A percentile compares a stretch with the other conserved stretches of the same genome.
phyloP scores from a whole-genome alignment of 2,888 invertebrate species.

The Phengaris arion region DNA sequence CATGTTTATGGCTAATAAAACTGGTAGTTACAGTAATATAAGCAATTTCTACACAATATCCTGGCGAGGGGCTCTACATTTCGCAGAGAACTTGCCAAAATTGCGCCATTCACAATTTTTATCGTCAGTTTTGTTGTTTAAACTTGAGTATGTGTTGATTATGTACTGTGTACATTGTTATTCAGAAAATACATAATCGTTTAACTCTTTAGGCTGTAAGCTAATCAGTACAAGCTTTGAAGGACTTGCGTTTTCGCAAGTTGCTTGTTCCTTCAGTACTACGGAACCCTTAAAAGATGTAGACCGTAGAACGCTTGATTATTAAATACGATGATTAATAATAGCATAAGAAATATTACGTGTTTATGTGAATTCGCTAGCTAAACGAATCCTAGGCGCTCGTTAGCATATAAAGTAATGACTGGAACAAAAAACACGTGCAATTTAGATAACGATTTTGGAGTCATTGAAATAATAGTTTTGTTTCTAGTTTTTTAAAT shows the following conservation, averaged over 20 bases:
- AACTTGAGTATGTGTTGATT: too few species aligned
- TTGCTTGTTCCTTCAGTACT: too few species aligned
- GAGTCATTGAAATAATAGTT: neutral
- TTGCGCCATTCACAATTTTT: neutral
- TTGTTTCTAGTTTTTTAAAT: neutral
- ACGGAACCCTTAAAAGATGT: too few species aligned
- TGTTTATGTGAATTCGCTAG: neutral
- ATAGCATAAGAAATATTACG: neutral
- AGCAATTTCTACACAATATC: constrained; percentile 16
- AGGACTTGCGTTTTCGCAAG: too few species aligned
- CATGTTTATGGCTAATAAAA: constrained; percentile 24
- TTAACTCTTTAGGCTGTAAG: too few species aligned
- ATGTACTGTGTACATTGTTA: too few species aligned
- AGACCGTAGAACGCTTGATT: too few species aligned
- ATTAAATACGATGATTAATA: neutral
- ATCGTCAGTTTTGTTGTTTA: neutral
- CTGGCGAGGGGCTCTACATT: neutral
- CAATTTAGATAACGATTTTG: neutral
- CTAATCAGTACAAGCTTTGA: too few species aligned
- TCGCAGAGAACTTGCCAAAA: neutral
- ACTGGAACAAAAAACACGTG: neutral
- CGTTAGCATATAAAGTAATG: neutral
- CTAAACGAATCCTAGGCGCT: neutral
- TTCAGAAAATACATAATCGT: too few species aligned
- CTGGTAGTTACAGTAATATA: constrained; percentile 13